phyloP scores from a whole-genome alignment of 1,140 invertebrate species.

The Pristionchus pacificus region DNA sequence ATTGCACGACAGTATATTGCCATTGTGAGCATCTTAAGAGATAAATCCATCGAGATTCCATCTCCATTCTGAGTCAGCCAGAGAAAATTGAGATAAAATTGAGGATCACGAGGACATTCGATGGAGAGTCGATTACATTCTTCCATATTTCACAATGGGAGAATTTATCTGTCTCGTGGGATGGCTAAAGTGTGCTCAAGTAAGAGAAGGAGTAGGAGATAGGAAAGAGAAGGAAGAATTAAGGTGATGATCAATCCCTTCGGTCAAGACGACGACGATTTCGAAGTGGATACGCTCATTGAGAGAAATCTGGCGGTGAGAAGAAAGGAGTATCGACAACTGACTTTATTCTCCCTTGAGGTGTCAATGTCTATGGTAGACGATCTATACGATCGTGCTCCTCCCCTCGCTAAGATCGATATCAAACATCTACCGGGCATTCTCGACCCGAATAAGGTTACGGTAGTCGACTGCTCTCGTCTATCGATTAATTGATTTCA shows the following conservation, averaged over 20 bases:
- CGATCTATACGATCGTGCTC: not conserved
- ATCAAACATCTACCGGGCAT: too few species aligned
- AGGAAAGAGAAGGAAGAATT: too few species aligned
- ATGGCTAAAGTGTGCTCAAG: conserved; percentile 39
- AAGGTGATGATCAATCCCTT: conserved; percentile 39
- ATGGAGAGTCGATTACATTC: conserved; percentile 11
- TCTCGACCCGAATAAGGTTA: too few species aligned
- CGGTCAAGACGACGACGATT: conserved; percentile 42
- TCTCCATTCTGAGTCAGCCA: too few species aligned
- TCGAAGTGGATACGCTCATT: conserved; percentile 34
- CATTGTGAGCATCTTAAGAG: too few species aligned
- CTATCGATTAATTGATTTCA: too few species aligned
- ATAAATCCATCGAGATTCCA: too few species aligned
- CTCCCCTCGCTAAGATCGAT: not conserved
- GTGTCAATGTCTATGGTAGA: not conserved
- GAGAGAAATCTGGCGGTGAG: conserved; percentile 22
- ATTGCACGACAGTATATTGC: not conserved
- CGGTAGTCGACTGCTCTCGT: too few species aligned
- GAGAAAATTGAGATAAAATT: too few species aligned
- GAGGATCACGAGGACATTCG: conserved; percentile 6
- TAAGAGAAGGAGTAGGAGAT: too few species aligned
- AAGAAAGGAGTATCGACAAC: too few species aligned
- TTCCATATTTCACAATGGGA: conserved; percentile 36
- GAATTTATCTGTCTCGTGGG: conserved; percentile 41
- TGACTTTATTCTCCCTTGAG: not conserved